These are phyloP conservation scores for Microctenopoma lineatum DNA, from an alignment of 2,797 vertebrate species.

Conservation along the genomic window DNA sequence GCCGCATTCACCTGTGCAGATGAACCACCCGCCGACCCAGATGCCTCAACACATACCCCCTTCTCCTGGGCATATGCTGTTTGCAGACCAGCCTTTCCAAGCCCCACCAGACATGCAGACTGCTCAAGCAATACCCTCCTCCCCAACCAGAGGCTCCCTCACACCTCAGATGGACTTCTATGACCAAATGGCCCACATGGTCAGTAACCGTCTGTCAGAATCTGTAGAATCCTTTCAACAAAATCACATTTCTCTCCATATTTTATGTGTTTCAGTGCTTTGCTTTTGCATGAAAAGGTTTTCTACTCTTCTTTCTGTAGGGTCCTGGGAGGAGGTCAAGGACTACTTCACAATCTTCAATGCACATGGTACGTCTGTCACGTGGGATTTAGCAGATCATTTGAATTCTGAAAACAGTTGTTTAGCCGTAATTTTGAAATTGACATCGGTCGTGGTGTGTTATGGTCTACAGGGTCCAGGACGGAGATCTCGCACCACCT, in stretches of 20 bases:
- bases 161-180: slow-evolving; percentile 89
- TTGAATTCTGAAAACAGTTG: not conserved
- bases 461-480: slow-evolving; percentile 76
- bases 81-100: slow-evolving; percentile 32
- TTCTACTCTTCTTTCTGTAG: slow-evolving; percentile 60
- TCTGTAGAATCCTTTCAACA: not conserved
- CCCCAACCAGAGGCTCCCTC: slow-evolving; percentile 72
- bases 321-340: slow-evolving; percentile 83
- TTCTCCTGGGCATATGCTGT: slow-evolving; percentile 71
- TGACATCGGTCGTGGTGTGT: not conserved
- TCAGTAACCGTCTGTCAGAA: slow-evolving; percentile 51
- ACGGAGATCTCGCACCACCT: slow-evolving; percentile 85
- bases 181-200: slow-evolving; percentile 87
- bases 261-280: not conserved
- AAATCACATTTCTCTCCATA: not conserved
- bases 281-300: not conserved
- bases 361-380: slow-evolving; percentile 78
- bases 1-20: slow-evolving; percentile 68
- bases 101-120: slow-evolving; percentile 47
- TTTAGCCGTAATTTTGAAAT: not conserved
- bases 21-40: slow-evolving; percentile 57
- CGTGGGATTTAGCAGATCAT: too few relatives aligned
- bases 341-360: slow-evolving; percentile 88
- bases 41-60: slow-evolving; percentile 72
- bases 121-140: slow-evolving; percentile 48